phyloP scores from a whole-genome alignment of 2,888 invertebrate genomes.

The Panorpa germanica region DNA sequence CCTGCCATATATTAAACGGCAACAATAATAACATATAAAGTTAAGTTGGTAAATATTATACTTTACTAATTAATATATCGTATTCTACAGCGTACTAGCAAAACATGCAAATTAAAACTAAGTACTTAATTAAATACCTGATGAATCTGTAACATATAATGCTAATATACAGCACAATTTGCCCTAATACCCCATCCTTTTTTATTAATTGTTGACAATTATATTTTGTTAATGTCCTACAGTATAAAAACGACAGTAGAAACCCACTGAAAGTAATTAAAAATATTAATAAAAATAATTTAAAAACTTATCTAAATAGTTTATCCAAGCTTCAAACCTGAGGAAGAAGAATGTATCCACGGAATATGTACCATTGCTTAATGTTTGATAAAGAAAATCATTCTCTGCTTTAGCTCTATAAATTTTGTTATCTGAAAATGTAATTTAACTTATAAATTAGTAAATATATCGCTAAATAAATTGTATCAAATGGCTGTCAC shows the following conservation, averaged over 20 bases:
- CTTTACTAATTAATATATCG: slow-evolving; percentile 12
- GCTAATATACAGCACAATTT: slow-evolving; percentile 29
- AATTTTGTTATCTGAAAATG: slow-evolving; percentile 27
- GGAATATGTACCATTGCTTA: slow-evolving; percentile 33
- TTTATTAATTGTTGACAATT: slow-evolving; percentile 27
- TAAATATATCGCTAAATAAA: slow-evolving; percentile 14
- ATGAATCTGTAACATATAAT: slow-evolving; percentile 33
- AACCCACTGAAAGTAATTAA: slow-evolving; percentile 28
- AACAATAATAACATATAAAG: not conserved
- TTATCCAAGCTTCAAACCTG: slow-evolving; percentile 25
- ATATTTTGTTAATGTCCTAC: slow-evolving; percentile 31
- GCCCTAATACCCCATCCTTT: slow-evolving; percentile 26
- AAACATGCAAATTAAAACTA: no score
- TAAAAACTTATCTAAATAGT: slow-evolving; percentile 2
- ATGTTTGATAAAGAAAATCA: slow-evolving; percentile 28
- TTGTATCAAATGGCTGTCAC: slow-evolving; percentile 18
- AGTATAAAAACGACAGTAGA: slow-evolving; percentile 38
- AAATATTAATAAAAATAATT: not conserved
- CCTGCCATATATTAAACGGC: not conserved
- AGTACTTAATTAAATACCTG: no score
- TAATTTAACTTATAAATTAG: slow-evolving; percentile 6
- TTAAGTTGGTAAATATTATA: not conserved
- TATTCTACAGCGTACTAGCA: no score
- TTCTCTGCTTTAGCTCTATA: slow-evolving; percentile 23
- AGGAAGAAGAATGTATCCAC: slow-evolving; percentile 42